phyloP scores from a whole-genome alignment of 2,113 vertebrate genomes.

The Elgaria multicarinata region DNA sequence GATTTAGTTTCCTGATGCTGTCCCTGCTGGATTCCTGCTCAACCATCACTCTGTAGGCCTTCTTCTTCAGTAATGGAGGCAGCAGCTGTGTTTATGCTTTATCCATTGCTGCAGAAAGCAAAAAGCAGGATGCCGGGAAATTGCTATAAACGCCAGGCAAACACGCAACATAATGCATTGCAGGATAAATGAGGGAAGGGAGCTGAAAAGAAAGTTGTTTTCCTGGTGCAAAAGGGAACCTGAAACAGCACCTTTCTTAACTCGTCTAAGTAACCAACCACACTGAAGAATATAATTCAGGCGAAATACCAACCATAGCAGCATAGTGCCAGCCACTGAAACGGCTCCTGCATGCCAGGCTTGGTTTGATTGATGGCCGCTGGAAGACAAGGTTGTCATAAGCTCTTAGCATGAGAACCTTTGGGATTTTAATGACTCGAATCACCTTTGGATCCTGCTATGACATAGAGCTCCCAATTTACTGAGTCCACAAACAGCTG shows the following conservation, averaged over 20 bases:
- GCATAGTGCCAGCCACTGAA: neutral
- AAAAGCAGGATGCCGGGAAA: neutral
- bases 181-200: neutral
- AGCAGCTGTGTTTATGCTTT: neutral
- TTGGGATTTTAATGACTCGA: neutral
- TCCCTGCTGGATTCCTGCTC: neutral
- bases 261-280: neutral
- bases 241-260: neutral
- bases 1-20: neutral
- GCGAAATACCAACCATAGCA: too few species aligned
- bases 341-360: too few species aligned
- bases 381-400: neutral
- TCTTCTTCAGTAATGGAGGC: neutral
- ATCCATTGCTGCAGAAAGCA: neutral
- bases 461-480: neutral
- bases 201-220: too few species aligned
- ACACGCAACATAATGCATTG: neutral
- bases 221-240: too few species aligned
- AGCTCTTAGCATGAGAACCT: too few species aligned
- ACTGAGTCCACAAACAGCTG: fast-evolving
- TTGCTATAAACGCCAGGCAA: neutral
- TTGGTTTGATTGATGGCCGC: neutral
- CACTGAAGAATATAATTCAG: neutral
- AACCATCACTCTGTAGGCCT: neutral
- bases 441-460: neutral